These are phyloP conservation scores for Labeo calbasu DNA, from an alignment of 2,797 vertebrate species.

Conservation along the genomic window DNA sequence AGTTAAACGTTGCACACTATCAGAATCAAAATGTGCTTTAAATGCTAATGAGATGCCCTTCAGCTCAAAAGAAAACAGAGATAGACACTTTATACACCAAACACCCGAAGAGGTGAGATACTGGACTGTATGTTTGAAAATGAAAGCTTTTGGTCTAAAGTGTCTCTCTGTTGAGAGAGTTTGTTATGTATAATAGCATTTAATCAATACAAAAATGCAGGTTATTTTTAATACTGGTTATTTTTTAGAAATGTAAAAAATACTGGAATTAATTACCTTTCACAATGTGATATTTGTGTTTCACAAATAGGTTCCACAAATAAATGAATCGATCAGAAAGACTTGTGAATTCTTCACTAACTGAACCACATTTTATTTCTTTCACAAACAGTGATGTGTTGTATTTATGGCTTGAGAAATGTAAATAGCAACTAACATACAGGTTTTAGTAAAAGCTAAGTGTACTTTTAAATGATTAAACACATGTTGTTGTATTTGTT, in stretches of 20 bases:
- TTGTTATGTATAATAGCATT: not conserved
- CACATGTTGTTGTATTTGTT: conserved; percentile 11
- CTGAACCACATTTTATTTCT: not conserved
- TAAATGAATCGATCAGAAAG: not conserved
- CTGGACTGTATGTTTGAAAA: not conserved
- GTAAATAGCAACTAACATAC: not conserved
- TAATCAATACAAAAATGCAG: not conserved
- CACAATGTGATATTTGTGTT: not conserved
- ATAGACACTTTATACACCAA: not conserved
- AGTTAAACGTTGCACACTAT: conserved; percentile 8
- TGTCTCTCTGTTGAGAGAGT: not conserved
- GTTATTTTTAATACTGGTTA: not conserved
- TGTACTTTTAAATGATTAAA: not conserved
- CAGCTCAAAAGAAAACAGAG: conserved; percentile 11
- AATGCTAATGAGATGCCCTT: not conserved
- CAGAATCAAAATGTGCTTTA: conserved; percentile 11
- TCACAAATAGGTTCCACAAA: not conserved
- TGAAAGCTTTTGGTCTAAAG: not conserved
- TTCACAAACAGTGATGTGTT: not conserved
- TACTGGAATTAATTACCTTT: not conserved
- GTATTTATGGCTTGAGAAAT: not conserved
- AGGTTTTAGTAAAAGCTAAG: not conserved
- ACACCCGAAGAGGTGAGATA: conserved; percentile 17
- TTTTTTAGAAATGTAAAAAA: not conserved
- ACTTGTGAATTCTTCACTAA: not conserved